Base-by-base conservation (phyloP, 2,888 invertebrate species). In the Acronicta leporina region DNA sequence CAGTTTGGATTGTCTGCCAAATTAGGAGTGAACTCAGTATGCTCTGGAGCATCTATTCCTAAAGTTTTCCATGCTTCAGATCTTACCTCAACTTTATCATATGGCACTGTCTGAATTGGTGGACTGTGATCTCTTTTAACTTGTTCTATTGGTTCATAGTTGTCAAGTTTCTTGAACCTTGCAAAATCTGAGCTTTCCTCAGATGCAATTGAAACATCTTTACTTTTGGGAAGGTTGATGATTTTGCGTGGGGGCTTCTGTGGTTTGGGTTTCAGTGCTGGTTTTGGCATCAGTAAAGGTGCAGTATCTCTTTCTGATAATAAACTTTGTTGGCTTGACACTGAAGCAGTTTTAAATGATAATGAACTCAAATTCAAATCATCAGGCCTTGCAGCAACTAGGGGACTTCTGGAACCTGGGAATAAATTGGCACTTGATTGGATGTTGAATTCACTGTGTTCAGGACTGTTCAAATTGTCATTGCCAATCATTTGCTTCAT, bases 401-500 rank as follows among this genome's bases (percentile, higher is more conserved):
- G 86, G 0, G 98, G 98, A 77, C 97, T 97, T 73, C 98, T 95
- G 5, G 97, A 97, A 20, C 97, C 96, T 25, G 97, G 96, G 83
- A 97, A 97, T 96, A 97, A 96, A 59, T 96, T 96, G n/a, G 96
- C 91, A 38, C 96, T 96, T 64, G 96, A 96, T 68, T 97, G 96
- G 75, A 97, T 97, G 82, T 96, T 96, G 63, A 94, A 94, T 80
- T 97, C 97, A 55, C 96, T 96, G 82, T 96, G 96, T 65, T 97
- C 97, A 54, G 96, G 94, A 80, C 95, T 95, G 74, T 95, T 95
- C 10, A 95, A 82, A 70, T 95, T 95, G 73, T 97, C 97, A 75
- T 95, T 96, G n/a, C 95, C 96, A 63, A 97, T 95, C 77, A 97
- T 93, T 85, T 97, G 97, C 84, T 97, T 97, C 97, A 98, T 98